Base-by-base conservation (phyloP, 2,888 invertebrate genomes). In the Rapana venosa region DNA sequence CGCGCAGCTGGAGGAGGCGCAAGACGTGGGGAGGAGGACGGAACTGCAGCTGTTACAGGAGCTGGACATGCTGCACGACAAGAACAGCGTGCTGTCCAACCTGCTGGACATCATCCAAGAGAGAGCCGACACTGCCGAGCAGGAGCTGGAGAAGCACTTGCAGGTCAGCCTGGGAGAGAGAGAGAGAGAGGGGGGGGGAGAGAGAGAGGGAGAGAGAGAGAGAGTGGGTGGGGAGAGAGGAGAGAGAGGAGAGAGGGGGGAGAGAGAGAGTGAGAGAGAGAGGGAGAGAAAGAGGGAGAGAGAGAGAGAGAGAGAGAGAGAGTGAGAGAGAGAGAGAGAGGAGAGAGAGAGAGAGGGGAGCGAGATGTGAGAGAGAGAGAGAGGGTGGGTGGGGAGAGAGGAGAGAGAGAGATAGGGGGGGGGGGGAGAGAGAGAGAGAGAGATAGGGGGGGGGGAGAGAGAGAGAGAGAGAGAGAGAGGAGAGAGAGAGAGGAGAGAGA, bases 21-120 rank as follows among this genome's bases (percentile, higher is more conserved):
- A 94, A 87, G 94, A 94, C 87, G 94, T 94, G 56, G 93, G 94
- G 90, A 89, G 93, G 87, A 92, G 92, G 35, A 92, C 94, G 61
- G 95, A 95, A 90, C 89, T 91, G 85, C 94, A 95, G 89, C 92
- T 95, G 87, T 90, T 94, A 22, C 92, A 94, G 56, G 96, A 95
- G 86, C 90, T 96, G 90, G 95, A 95, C 86, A 92, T 93, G 87
- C 88, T 94, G 66, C 94, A 95, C 74, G 94, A 95, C 77, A 95
- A 95, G 91, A 95, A 95, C 91, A 93, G 93, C 88, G 94, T 96
- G 77, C 88, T 94, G 88, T 91, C 93, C 87, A 95, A 95, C 91
- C 93, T 96, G 47, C 93, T 96, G 56, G 95, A 95, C 66, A 94
- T 96, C 88, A 95, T 96, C 83, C 95, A 95, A 79, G 95, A 96